Base-by-base conservation (phyloP, 2,797 vertebrate species). In the Aldrovandia affinis region DNA sequence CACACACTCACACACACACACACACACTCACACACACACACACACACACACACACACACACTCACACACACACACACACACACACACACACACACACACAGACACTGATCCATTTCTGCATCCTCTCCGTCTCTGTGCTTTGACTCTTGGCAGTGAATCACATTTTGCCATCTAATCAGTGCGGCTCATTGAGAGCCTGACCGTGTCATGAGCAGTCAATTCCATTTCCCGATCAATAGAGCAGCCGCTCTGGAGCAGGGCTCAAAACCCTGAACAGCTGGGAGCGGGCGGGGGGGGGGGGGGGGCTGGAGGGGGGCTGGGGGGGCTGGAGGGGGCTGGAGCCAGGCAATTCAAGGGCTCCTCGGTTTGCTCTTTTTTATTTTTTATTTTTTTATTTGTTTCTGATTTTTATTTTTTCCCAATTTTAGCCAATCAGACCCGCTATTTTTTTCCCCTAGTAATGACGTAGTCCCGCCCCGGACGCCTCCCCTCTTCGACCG, bases 141-240 rank as follows among this genome's bases (percentile, higher is more conserved):
- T 12, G 70, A 39, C 20, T n/a, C 36, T 75, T 12, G 44, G 39
- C 36, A 22, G 18, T 44, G 70, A 75, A 44, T 75, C 22, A 42
- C 25, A 75, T 44, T 44, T 75, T 75, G 20, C 36, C 30, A 75
- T 75, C 70, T 75, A 75, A 75, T 75, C 70, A 75, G 36, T 22
- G 70, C 1, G 70, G 70, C 18, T 44, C 39, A 75, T n/a, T n/a
- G 36, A 75, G 44, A 44, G 36, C 70, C 6, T 36, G 33, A 36
- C 36, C 68, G 22, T 73, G 20, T 73, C 36, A 73, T 42, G 68
- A 75, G 70, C 70, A 39, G 39, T 44, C 70, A 44, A 36, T 44
- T 75, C 39, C 22, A 44, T 75, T 39, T 44, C 36, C 39, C 4
- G 70, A 44, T 75, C 70, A 25, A 75, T 75, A 44, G 70, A 75